phyloP scores from a whole-genome alignment of 1,140 invertebrate species.

The Tetranychus urticae region DNA sequence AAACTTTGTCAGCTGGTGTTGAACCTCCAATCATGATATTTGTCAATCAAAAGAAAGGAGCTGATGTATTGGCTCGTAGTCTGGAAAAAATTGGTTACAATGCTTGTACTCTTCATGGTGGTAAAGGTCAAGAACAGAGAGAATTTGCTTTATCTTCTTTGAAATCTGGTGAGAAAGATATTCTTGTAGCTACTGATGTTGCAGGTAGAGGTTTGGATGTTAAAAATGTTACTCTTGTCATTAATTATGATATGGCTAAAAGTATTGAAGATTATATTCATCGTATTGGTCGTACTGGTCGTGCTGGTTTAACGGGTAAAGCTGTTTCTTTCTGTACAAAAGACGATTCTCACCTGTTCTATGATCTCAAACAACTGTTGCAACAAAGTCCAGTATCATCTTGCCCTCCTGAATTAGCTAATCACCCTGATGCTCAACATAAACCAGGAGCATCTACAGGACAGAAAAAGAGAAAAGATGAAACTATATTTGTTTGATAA shows the following conservation, averaged over 20 bases:
- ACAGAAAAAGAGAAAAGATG: conserved; percentile 71
- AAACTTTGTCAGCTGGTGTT: conserved; percentile 38
- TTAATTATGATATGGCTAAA: conserved; percentile 99
- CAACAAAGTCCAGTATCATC: conserved; percentile 70
- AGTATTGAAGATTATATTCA: conserved; percentile 97
- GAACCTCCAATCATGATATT: conserved; percentile 92
- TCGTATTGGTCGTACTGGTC: conserved; percentile 94
- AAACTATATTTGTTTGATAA: conserved; percentile 28
- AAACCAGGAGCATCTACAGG: conserved; percentile 72
- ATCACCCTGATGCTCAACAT: conserved; percentile 94
- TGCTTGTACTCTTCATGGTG: conserved; percentile 89
- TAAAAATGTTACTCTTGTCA: conserved; percentile 92
- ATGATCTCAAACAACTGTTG: conserved; percentile 84
- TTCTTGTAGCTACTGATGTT: conserved; percentile 97
- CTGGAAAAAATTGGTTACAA: conserved; percentile 91
- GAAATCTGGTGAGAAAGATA: conserved; percentile 79
- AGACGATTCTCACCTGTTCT: conserved; percentile 83
- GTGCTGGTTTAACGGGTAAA: conserved; percentile 87
- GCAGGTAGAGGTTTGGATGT: conserved; percentile 55
- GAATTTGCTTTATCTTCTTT: conserved; percentile 90
- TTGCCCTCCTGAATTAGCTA: conserved; percentile 86
- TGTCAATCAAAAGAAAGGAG: conserved; percentile 99
- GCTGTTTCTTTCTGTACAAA: conserved; percentile 91
- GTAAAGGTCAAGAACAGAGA: conserved; percentile 98
- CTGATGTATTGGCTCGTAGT: conserved; percentile 86